Evolutionary conservation across 1,140 invertebrate species (phyloP).

Genomic region (Ylistrum balloti): DNA sequence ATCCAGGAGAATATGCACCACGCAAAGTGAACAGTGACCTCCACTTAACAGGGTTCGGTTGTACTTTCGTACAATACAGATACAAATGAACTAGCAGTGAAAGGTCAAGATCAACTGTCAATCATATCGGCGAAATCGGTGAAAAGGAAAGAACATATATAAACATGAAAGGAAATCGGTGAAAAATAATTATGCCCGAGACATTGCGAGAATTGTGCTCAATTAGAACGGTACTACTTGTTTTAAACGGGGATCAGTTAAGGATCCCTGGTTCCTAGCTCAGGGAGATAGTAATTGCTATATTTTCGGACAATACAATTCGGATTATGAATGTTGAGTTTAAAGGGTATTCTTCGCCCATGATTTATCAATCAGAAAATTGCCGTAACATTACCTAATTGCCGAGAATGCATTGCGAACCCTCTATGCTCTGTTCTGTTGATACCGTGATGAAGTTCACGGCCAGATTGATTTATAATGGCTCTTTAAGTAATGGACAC

Average conservation of each 20-base stretch:
- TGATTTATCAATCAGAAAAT: background rate
- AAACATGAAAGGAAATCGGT: background rate
- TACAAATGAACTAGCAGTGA: background rate
- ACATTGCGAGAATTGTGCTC: background rate
- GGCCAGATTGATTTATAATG: background rate
- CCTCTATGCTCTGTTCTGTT: background rate
- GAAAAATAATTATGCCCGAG: background rate
- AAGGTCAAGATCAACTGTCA: conserved; percentile 2
- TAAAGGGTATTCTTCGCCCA: background rate
- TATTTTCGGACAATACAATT: background rate
- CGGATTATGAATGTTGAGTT: background rate
- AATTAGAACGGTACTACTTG: background rate
- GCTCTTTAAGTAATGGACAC: background rate
- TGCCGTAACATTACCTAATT: background rate
- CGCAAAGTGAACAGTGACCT: background rate
- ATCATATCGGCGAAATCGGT: background rate
- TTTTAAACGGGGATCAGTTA: background rate
- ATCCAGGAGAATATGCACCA: background rate
- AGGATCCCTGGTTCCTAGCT: background rate
- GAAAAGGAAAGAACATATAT: background rate
- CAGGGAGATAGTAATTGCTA: background rate
- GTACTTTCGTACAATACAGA: background rate
- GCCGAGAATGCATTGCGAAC: background rate
- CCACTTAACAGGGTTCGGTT: background rate
- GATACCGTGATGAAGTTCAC: background rate